Percentiles rank a stretch among this genome's conserved stretches.
Conservation (phyloP, 2,113 vertebrate genomes). For the Piprites chloris region DNA sequence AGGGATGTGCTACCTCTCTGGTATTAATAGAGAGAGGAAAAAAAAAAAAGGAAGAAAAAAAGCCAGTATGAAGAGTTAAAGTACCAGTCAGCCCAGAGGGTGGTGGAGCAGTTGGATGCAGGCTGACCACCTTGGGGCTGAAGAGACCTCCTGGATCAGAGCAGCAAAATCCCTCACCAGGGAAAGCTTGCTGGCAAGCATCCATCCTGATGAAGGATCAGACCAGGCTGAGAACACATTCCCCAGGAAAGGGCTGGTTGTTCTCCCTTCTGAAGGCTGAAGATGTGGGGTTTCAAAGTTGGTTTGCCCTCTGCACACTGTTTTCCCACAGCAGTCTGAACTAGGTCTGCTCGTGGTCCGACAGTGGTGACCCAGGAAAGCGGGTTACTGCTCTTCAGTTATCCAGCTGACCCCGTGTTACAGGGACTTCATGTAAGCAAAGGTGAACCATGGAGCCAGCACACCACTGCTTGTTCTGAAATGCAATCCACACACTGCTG, state of each 20-base stretch:
- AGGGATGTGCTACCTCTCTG: background rate
- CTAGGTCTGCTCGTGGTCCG: fast-evolving
- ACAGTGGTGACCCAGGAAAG: background rate
- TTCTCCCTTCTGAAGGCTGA: background rate
- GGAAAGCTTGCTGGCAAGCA: background rate
- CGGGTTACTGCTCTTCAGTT: background rate
- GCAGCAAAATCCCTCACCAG: background rate
- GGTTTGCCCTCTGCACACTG: background rate
- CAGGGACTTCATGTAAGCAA: background rate
- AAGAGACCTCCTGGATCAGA: background rate
- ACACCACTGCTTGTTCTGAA: background rate
- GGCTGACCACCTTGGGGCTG: background rate
- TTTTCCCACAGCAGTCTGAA: background rate
- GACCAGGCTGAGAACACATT: background rate
- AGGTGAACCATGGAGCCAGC: background rate
- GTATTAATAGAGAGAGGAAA: background rate
- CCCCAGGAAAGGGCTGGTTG: background rate
- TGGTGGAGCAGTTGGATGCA: background rate
- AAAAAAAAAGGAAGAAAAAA: background rate
- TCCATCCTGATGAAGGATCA: background rate
- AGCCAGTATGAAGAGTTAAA: background rate
- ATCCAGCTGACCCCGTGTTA: background rate
- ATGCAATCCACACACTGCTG: background rate
- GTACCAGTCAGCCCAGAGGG: background rate
- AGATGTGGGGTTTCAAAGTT: background rate